Conservation (phyloP, 1,140 invertebrate genomes). For the Lordiphosa collinella region DNA sequence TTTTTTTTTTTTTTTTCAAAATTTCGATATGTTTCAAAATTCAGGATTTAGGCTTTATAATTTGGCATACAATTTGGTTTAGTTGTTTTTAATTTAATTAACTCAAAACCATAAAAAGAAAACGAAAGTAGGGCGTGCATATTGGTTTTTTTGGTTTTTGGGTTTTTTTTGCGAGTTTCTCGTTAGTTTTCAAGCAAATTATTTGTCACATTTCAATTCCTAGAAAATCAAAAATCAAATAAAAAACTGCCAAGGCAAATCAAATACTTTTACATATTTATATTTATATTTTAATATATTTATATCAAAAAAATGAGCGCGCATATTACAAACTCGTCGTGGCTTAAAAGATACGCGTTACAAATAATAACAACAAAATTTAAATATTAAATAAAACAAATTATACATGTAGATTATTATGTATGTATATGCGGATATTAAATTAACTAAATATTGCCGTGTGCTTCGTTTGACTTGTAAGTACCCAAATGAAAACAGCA, state of each 20-base stretch:
- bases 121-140: constrained; percentile 15
- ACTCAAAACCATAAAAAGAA: neutral
- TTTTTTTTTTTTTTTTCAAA: constrained; percentile 46
- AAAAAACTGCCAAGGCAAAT: constrained; percentile 5
- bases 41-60: constrained; percentile 67
- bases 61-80: constrained; percentile 70
- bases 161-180: constrained; percentile 45
- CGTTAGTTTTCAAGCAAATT: constrained; percentile 53
- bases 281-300: constrained; percentile 61
- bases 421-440: constrained; percentile 16
- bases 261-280: constrained; percentile 6
- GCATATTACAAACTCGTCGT: constrained; percentile 72
- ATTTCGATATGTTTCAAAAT: constrained; percentile 75
- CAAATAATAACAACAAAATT: constrained; percentile 74
- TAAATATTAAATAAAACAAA: constrained; percentile 78
- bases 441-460: constrained; percentile 33
- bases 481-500: constrained; percentile 14
- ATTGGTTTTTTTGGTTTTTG: constrained; percentile 53
- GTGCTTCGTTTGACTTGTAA: neutral
- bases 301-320: constrained; percentile 74
- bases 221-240: constrained; percentile 43
- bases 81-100: constrained; percentile 23
- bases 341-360: constrained; percentile 67
- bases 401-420: constrained; percentile 38
- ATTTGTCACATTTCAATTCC: constrained; percentile 74